Evolutionary conservation across 2,888 invertebrate species (phyloP).

Genomic region (Lasius platythorax): DNA sequence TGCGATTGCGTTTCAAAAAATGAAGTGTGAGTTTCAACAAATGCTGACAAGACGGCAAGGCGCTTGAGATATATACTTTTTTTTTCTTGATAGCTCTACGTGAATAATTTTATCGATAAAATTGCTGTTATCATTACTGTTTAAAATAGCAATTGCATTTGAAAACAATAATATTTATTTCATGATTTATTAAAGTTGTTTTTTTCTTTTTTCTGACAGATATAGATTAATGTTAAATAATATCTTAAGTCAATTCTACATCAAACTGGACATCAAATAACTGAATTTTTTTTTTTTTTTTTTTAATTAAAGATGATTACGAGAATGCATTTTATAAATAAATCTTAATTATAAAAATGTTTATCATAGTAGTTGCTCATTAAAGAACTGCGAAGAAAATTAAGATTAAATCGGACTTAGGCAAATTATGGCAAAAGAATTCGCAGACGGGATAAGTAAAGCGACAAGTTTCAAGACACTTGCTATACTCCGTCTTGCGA

Average conservation of each 20-base stretch:
- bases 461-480: neutral
- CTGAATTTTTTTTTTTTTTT: neutral
- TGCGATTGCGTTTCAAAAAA: slow-evolving; percentile 18
- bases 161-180: neutral
- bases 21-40: neutral
- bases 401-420: neutral
- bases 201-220: neutral
- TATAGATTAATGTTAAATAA: neutral
- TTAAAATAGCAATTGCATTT: neutral
- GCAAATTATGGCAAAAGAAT: neutral
- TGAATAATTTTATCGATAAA: neutral
- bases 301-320: neutral
- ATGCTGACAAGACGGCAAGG: neutral
- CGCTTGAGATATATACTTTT: neutral
- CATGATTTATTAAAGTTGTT: neutral
- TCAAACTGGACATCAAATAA: neutral
- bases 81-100: neutral
- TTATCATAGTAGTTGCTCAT: neutral
- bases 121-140: neutral
- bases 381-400: neutral
- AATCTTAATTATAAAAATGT: neutral
- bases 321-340: neutral
- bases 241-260: neutral
- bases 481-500: neutral
- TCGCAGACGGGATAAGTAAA: neutral